Conservation (phyloP, 2,888 invertebrate genomes). For the Diabrotica balteata region DNA sequence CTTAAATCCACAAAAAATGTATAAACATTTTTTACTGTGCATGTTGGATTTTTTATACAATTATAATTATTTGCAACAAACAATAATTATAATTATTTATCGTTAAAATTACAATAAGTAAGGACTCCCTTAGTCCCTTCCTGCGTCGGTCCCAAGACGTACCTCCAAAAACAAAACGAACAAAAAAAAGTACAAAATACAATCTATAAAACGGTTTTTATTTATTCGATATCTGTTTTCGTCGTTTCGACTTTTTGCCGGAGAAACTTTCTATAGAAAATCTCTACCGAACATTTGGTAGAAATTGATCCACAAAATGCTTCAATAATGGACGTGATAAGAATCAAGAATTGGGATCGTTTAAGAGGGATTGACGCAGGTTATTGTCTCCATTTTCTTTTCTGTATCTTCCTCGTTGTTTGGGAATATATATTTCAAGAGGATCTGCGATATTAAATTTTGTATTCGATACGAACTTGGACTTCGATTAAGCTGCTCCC, state of each 20-base stretch:
- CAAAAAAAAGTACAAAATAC: conserved; percentile 38
- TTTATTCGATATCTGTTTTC: conserved; percentile 48
- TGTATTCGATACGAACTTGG: conserved; percentile 7
- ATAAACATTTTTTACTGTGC: no score
- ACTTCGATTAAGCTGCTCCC: no score
- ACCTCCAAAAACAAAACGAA: conserved; percentile 2
- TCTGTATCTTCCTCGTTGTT: conserved; percentile 23
- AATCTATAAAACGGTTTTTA: conserved; percentile 50
- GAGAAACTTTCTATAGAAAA: conserved; percentile 41
- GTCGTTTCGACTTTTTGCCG: conserved; percentile 48
- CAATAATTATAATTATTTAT: no score
- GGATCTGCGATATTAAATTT: conserved; percentile 24
- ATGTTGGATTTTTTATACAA: no score
- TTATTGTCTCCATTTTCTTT: conserved; percentile 33
- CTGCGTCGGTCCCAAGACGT: conserved; percentile 22
- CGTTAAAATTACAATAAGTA: no score
- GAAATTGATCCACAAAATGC: conserved; percentile 51
- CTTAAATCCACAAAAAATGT: no score
- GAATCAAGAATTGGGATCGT: conserved; percentile 39
- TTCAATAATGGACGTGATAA: conserved; percentile 52
- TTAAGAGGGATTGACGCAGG: conserved; percentile 30
- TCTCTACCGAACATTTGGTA: conserved; percentile 45
- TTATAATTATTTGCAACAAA: no score
- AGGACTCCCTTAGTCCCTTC: background rate
- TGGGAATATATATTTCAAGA: conserved; percentile 11